These are phyloP conservation scores for Pachydiplax longipennis DNA, from an alignment of 2,888 invertebrate genomes.

Conservation along the genomic window DNA sequence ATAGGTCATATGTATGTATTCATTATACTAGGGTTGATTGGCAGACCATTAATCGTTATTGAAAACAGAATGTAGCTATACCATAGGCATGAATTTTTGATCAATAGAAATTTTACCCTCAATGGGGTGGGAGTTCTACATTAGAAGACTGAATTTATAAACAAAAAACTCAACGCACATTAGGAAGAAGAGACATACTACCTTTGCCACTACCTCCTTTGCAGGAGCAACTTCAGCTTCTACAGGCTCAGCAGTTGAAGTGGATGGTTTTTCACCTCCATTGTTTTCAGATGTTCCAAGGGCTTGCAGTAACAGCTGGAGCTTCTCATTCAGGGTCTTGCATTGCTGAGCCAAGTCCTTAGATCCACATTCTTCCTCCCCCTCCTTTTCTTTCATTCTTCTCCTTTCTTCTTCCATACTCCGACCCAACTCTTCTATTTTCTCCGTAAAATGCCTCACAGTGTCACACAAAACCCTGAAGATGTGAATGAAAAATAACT, in stretches of 20 bases:
- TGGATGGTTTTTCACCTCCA: not conserved
- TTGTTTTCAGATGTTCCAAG: constrained; percentile 71
- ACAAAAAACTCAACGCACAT: too few relatives aligned
- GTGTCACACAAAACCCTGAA: constrained; percentile 75
- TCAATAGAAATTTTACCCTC: too few relatives aligned
- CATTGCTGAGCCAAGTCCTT: constrained; percentile 64
- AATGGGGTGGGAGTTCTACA: too few relatives aligned
- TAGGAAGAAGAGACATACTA: not conserved
- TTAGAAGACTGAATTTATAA: too few relatives aligned
- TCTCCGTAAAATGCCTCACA: constrained; percentile 75
- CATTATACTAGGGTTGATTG: too few relatives aligned
- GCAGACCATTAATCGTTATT: too few relatives aligned
- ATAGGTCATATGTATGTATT: too few relatives aligned
- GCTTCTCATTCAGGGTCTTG: constrained; percentile 76
- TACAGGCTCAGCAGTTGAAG: constrained; percentile 37
- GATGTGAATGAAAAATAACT: not conserved
- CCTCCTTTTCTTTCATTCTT: constrained; percentile 54
- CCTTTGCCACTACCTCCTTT: constrained; percentile 15
- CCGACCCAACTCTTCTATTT: constrained; percentile 67
- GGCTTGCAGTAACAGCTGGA: constrained; percentile 75
- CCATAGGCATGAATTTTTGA: too few relatives aligned
- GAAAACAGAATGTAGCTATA: too few relatives aligned
- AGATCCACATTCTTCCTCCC: constrained; percentile 67
- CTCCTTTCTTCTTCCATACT: constrained; percentile 11
- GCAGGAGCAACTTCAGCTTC: constrained; percentile 33